These are phyloP conservation scores for Miniopterus natalensis DNA, from an alignment of 2,113 vertebrate genomes.

Conservation along the genomic window DNA sequence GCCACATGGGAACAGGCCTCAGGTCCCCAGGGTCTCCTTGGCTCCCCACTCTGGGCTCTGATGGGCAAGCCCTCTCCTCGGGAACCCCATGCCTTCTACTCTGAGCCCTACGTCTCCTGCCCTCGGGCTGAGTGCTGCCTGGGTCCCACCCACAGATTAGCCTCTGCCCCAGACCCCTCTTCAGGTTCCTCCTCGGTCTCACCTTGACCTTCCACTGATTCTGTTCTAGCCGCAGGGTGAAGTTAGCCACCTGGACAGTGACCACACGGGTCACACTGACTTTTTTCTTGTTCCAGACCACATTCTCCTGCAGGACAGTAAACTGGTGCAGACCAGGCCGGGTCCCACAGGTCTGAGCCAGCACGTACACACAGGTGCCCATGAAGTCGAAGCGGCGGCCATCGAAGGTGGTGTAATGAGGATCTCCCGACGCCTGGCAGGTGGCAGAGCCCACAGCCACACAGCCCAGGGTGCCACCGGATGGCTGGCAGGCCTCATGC, in stretches of 20 bases:
- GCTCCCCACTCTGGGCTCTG: not conserved
- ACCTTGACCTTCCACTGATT: conserved; percentile 67
- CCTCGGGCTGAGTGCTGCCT: rapidly evolving
- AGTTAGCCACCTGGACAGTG: conserved; percentile 72
- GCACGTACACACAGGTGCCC: conserved; percentile 85
- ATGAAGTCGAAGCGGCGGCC: conserved; percentile 81
- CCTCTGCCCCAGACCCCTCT: rapidly evolving
- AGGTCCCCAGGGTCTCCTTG: not conserved
- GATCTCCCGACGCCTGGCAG: conserved; percentile 81
- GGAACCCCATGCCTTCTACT: conserved; percentile 83
- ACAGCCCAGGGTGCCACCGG: conserved; percentile 71
- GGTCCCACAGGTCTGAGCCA: conserved; percentile 40
- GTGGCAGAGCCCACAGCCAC: conserved; percentile 59
- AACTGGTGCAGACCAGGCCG: not conserved
- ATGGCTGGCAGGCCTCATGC: conserved; percentile 48
- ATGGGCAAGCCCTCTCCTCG: conserved; percentile 66
- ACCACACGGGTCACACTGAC: conserved; percentile 55
- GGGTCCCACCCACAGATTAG: not conserved
- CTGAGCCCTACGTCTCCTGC: conserved; percentile 80
- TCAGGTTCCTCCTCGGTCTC: not conserved
- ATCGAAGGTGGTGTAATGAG: conserved; percentile 84
- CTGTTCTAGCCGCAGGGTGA: conserved; percentile 80
- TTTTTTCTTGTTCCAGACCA: conserved; percentile 19
- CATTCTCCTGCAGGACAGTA: conserved; percentile 77
- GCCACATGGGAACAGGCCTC: not conserved